phyloP scores from a whole-genome alignment of 2,113 vertebrate genomes.

The Phrynosoma platyrhinos region DNA sequence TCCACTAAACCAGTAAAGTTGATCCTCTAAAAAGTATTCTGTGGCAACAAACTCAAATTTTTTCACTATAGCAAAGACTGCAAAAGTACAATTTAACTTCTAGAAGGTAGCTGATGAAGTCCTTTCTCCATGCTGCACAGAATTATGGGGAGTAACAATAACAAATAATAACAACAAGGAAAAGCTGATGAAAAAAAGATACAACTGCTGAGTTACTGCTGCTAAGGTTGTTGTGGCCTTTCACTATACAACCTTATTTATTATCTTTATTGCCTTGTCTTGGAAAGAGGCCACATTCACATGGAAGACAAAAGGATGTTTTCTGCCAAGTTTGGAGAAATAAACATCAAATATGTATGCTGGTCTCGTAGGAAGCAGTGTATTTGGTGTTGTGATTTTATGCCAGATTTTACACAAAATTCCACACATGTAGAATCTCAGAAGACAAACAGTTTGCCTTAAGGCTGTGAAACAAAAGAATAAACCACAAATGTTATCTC shows the following conservation, averaged over 20 bases:
- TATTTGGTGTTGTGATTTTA: not conserved
- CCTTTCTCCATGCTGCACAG: not conserved
- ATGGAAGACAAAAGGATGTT: constrained; percentile 43
- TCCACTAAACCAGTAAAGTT: not conserved
- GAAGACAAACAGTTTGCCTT: constrained; percentile 10
- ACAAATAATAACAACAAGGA: not conserved
- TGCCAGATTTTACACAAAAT: constrained; percentile 31
- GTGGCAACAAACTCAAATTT: fast-evolving
- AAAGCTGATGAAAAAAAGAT: constrained; percentile 12
- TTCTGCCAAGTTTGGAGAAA: constrained; percentile 43
- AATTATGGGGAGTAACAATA: not conserved
- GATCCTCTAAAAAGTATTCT: not conserved
- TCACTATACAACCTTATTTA: constrained; percentile 40
- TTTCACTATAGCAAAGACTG: not conserved
- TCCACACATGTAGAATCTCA: constrained; percentile 28
- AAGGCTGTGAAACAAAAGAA: constrained; percentile 1
- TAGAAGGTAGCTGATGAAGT: not conserved
- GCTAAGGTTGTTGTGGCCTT: constrained; percentile 17
- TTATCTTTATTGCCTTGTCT: constrained; percentile 39
- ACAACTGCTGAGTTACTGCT: constrained; percentile 1
- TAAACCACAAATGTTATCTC: constrained; percentile 1
- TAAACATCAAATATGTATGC: constrained; percentile 47
- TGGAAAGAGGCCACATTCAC: constrained; percentile 38
- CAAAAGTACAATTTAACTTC: not conserved
- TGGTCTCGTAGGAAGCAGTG: constrained; percentile 21